These are phyloP conservation scores for Acanthis flammea DNA, from an alignment of 2,797 vertebrate species.

Conservation along the genomic window DNA sequence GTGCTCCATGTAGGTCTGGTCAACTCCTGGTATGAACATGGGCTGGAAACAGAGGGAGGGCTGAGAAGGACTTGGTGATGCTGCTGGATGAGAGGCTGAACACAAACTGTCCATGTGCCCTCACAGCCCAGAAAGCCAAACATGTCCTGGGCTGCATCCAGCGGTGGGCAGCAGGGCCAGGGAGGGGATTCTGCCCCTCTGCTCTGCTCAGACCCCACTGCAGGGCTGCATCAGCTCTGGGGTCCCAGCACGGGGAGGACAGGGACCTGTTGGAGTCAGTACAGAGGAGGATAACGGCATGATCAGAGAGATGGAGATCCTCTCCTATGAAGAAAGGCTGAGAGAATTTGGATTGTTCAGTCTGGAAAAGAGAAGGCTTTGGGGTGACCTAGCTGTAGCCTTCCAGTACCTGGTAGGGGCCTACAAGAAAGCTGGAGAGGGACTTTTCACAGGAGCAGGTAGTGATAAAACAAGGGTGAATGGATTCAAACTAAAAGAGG, in stretches of 20 bases:
- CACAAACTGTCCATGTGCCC: accelerated
- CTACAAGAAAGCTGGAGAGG: neutral
- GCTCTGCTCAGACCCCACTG: neutral
- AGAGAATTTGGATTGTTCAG: neutral
- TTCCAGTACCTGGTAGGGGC: neutral
- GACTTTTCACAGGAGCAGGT: no score
- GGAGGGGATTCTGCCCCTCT: neutral
- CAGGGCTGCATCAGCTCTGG: neutral
- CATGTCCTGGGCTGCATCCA: accelerated
- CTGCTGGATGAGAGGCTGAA: neutral
- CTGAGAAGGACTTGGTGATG: accelerated
- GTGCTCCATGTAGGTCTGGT: neutral
- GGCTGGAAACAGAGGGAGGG: neutral
- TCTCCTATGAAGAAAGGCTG: neutral
- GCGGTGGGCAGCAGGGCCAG: neutral
- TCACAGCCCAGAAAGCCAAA: neutral
- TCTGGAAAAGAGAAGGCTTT: neutral
- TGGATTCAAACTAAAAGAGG: neutral
- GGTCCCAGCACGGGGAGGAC: neutral
- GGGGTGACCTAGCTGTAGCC: neutral
- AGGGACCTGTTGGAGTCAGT: accelerated
- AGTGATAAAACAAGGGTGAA: neutral
- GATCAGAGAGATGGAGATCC: no score
- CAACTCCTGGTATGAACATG: accelerated
- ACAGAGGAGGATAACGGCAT: accelerated